Conservation (phyloP, 1,140 invertebrate species). For the Drosophila ogumai region DNA sequence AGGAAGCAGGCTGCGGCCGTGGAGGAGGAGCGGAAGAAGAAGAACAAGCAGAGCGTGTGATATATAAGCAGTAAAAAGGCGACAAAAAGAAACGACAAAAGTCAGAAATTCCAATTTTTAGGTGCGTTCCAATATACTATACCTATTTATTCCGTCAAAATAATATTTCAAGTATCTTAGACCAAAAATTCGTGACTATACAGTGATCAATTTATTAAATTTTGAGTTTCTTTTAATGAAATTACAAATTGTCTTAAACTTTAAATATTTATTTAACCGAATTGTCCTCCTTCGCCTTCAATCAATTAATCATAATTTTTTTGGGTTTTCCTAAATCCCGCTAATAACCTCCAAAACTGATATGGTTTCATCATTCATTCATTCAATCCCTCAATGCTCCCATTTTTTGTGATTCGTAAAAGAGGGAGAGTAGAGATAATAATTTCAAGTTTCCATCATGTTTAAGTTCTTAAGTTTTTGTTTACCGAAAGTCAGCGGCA, state of each 20-base stretch:
- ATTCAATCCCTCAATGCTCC: slow-evolving; percentile 20
- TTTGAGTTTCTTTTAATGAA: neutral
- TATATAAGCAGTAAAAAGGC: slow-evolving; percentile 38
- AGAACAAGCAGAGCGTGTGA: slow-evolving; percentile 51
- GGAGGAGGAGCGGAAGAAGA: slow-evolving; percentile 12
- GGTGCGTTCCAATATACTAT: slow-evolving; percentile 22
- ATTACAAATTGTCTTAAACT: neutral
- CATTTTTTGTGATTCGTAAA: neutral
- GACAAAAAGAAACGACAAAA: slow-evolving; percentile 24
- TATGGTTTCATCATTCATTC: slow-evolving; percentile 6
- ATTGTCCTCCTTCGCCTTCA: neutral
- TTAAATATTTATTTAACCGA: neutral
- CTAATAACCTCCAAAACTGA: slow-evolving; percentile 62
- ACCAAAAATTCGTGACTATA: neutral
- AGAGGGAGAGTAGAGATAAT: slow-evolving; percentile 19
- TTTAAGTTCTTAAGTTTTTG: slow-evolving; percentile 9
- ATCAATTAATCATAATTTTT: slow-evolving; percentile 61
- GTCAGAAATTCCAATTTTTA: slow-evolving; percentile 45
- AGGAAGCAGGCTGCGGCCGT: slow-evolving; percentile 40
- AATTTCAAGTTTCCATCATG: slow-evolving; percentile 8
- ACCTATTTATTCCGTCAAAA: neutral
- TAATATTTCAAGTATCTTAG: neutral
- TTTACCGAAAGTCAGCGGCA: slow-evolving; percentile 20
- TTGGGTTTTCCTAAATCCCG: slow-evolving; percentile 32
- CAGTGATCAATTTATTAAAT: neutral